A percentile compares a stretch with the other conserved stretches of the same genome.
Evolutionary conservation across 2,888 invertebrate genomes (phyloP).

Genomic region (Temnothorax ravouxi): DNA sequence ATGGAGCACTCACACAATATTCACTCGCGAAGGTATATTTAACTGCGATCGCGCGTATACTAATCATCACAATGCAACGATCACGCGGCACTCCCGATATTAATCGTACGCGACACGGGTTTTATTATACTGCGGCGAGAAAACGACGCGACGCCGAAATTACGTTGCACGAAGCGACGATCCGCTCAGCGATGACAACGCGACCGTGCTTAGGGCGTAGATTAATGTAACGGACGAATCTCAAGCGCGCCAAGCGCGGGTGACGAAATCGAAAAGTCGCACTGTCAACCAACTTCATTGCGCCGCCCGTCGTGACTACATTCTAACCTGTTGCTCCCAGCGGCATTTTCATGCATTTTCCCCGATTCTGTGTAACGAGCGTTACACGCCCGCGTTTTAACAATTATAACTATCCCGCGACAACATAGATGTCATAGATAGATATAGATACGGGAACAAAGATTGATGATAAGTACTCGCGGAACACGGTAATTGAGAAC

Average conservation of each 20-base stretch:
- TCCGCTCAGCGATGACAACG: background rate
- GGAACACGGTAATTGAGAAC: background rate
- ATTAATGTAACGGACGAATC: background rate
- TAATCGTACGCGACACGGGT: background rate
- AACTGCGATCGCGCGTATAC: background rate
- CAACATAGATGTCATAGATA: too few relatives aligned
- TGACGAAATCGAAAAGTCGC: background rate
- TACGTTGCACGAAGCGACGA: background rate
- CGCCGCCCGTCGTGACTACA: background rate
- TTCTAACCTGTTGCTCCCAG: slow-evolving; percentile 3
- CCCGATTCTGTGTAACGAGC: background rate
- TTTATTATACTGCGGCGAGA: background rate
- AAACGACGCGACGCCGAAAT: background rate
- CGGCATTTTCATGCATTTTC: background rate
- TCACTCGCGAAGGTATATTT: background rate
- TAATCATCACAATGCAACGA: background rate
- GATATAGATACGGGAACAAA: background rate
- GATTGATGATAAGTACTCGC: background rate
- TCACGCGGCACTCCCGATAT: background rate
- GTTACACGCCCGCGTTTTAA: too few relatives aligned
- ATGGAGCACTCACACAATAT: too few relatives aligned
- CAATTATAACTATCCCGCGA: background rate
- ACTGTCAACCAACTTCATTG: background rate
- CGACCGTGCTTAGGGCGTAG: background rate
- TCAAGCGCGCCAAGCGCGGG: too few relatives aligned